phyloP scores from a whole-genome alignment of 2,888 invertebrate species.

The Aromia moschata region DNA sequence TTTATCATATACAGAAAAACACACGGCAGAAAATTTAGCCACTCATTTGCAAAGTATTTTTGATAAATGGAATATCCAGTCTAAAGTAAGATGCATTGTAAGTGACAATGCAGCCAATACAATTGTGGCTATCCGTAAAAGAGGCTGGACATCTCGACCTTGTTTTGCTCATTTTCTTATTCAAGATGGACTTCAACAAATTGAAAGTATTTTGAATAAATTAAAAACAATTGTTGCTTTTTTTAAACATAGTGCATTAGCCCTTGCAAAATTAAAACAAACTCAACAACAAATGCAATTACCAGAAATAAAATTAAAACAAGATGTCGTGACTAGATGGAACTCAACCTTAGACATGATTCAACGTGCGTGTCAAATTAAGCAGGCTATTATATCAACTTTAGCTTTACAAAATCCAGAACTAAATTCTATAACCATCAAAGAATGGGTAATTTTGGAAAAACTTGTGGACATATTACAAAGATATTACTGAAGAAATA shows the following conservation, averaged over 20 bases:
- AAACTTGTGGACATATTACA: slow-evolving; percentile 6
- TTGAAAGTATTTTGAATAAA: slow-evolving; percentile 29
- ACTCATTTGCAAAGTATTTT: slow-evolving; percentile 30
- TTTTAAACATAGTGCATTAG: slow-evolving; percentile 8
- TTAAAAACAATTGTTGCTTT: slow-evolving; percentile 31
- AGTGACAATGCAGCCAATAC: slow-evolving; percentile 46
- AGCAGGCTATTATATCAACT: slow-evolving; percentile 5
- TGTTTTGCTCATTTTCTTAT: slow-evolving; percentile 49
- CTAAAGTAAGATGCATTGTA: slow-evolving; percentile 29
- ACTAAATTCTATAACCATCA: neutral
- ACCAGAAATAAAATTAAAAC: slow-evolving; percentile 1
- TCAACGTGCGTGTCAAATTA: neutral
- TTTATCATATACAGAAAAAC: slow-evolving; percentile 34
- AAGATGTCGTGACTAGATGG: slow-evolving; percentile 8
- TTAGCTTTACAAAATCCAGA: slow-evolving; percentile 5
- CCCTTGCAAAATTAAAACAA: slow-evolving; percentile 8
- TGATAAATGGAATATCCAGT: slow-evolving; percentile 40
- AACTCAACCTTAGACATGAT: slow-evolving; percentile 10
- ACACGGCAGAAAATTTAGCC: slow-evolving; percentile 40
- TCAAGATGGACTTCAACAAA: slow-evolving; percentile 36
- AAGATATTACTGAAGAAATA: slow-evolving; percentile 22
- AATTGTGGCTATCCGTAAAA: slow-evolving; percentile 35
- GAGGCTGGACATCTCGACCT: slow-evolving; percentile 39
- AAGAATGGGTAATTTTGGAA: neutral
- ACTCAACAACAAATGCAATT: slow-evolving; percentile 14